Conservation (phyloP, 1,140 invertebrate species). For the Diachasmimorpha longicaudata region DNA sequence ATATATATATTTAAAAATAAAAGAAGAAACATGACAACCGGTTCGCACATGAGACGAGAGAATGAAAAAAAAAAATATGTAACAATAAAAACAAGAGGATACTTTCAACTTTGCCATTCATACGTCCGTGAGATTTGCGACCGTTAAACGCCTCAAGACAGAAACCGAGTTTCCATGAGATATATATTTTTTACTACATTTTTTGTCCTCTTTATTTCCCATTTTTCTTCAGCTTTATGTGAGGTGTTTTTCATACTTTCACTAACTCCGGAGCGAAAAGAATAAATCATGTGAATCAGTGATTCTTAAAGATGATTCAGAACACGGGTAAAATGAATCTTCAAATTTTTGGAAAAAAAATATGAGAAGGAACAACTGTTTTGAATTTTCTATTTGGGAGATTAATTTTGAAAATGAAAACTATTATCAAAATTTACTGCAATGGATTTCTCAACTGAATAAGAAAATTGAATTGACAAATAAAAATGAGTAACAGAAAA, state of each 20-base stretch:
- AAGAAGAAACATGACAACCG: background rate
- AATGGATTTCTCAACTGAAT: too few species aligned
- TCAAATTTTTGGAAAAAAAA: too few species aligned
- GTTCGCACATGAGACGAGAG: background rate
- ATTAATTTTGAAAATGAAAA: too few species aligned
- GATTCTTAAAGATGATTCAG: too few species aligned
- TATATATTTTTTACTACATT: background rate
- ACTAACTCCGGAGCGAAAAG: background rate
- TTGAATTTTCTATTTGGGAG: too few species aligned
- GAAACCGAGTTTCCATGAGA: background rate
- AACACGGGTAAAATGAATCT: too few species aligned
- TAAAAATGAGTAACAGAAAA: too few species aligned
- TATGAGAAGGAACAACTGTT: too few species aligned
- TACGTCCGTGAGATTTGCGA: constrained; percentile 2
- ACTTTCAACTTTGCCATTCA: constrained; percentile 21
- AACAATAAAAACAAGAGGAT: constrained; percentile 6
- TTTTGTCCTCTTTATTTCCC: background rate
- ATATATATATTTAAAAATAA: background rate
- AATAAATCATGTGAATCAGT: background rate
- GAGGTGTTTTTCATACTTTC: background rate
- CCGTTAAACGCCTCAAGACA: background rate
- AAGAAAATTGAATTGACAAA: too few species aligned
- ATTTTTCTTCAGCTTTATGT: background rate
- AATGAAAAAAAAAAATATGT: background rate
- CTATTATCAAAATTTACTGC: too few species aligned